Conservation (phyloP, 2,888 invertebrate species). For the Eilema depressum region DNA sequence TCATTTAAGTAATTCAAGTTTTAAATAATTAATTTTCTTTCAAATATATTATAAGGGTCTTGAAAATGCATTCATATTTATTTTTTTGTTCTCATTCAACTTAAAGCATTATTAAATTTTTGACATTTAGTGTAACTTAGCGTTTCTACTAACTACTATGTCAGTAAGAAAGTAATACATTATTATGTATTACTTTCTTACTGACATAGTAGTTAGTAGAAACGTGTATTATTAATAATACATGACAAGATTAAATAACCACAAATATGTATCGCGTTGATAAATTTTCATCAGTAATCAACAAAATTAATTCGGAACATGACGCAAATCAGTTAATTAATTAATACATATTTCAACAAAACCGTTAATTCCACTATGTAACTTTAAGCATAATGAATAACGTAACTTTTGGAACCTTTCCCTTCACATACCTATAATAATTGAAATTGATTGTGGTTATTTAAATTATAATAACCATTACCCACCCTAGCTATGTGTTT, state of each 20-base stretch:
- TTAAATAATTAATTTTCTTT: background rate
- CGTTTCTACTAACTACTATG: background rate
- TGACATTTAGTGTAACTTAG: background rate
- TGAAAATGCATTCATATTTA: background rate
- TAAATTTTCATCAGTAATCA: background rate
- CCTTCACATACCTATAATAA: background rate
- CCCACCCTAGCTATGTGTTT: background rate
- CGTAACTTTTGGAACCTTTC: background rate
- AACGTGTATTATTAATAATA: background rate
- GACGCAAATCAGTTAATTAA: constrained; percentile 35
- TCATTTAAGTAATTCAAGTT: background rate
- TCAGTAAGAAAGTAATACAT: background rate
- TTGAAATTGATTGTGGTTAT: background rate
- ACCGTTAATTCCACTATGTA: constrained; percentile 16
- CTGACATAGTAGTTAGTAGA: background rate
- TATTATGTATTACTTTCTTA: background rate
- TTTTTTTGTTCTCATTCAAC: background rate
- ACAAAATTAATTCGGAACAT: constrained; percentile 19
- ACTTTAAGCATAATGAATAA: background rate
- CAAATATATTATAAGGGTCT: background rate
- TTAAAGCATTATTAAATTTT: background rate
- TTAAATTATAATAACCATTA: background rate
- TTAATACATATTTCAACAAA: constrained; percentile 28
- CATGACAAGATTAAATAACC: background rate
- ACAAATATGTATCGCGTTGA: background rate